These are phyloP conservation scores for Phacellophora camtschatica DNA, from an alignment of 30 jellyfish, hydroid and myxozoan genomes.

Conservation along the genomic window DNA sequence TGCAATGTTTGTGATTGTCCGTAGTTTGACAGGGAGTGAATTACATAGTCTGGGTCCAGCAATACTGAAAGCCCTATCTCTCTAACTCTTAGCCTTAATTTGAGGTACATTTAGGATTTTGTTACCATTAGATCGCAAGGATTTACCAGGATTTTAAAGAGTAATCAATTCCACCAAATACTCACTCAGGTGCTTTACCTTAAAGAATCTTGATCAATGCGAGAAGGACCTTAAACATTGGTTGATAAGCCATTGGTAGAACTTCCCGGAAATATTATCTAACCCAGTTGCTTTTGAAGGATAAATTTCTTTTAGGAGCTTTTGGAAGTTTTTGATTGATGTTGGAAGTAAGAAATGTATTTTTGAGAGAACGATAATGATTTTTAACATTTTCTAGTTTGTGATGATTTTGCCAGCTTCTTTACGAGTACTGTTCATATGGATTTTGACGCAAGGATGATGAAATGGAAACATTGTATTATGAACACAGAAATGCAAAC, in stretches of 20 bases:
- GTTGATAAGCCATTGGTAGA: neutral
- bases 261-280: too few species aligned
- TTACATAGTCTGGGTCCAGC: constrained; percentile 42
- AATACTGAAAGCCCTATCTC: constrained; percentile 14
- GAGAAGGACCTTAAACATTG: neutral
- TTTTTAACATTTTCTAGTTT: too few species aligned
- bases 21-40: constrained; percentile 18
- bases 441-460: too few species aligned
- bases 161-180: neutral
- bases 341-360: too few species aligned
- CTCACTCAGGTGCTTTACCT: neutral
- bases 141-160: neutral
- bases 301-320: too few species aligned
- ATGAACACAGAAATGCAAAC: too few species aligned
- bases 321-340: too few species aligned
- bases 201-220: neutral
- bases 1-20: constrained; percentile 5
- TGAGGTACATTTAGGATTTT: constrained; percentile 1
- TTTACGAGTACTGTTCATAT: too few species aligned
- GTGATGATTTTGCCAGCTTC: too few species aligned
- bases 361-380: too few species aligned
- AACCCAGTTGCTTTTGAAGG: too few species aligned
- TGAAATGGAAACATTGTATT: too few species aligned
- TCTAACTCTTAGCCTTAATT: constrained; percentile 15
- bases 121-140: neutral